Conservation (phyloP, 2,113 vertebrate genomes). For the Ramphastos sulfuratus region DNA sequence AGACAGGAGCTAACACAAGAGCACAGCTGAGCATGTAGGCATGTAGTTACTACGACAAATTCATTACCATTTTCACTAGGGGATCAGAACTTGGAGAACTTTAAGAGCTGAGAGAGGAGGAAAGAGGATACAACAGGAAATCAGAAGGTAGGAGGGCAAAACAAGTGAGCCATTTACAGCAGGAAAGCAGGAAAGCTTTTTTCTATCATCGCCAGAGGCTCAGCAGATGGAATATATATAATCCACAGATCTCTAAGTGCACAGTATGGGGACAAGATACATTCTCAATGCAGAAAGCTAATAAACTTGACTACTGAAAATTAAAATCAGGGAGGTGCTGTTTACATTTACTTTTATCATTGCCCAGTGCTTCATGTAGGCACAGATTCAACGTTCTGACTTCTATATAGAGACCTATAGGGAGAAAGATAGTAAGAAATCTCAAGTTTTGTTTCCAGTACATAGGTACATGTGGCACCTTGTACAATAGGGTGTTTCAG, state of each 20-base stretch:
- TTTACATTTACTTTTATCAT: neutral
- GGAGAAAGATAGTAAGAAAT: neutral
- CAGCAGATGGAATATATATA: neutral
- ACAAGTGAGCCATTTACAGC: neutral
- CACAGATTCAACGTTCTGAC: neutral
- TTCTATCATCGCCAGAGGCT: neutral
- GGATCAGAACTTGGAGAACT: neutral
- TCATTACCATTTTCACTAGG: neutral
- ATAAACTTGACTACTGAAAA: neutral
- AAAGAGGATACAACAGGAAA: neutral
- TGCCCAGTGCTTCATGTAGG: neutral
- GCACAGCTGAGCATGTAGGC: neutral
- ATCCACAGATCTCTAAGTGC: neutral
- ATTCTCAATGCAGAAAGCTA: neutral
- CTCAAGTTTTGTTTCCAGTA: neutral
- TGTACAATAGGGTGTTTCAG: neutral
- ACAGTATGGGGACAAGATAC: neutral
- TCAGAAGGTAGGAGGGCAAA: neutral
- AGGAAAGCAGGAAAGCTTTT: neutral
- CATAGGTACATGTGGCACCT: neutral
- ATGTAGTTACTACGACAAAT: neutral
- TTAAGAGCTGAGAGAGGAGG: neutral
- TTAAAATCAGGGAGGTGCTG: fast-evolving
- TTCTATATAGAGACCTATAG: neutral
- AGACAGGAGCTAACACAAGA: neutral